Evolutionary conservation across 1,140 invertebrate genomes (phyloP).

Genomic region (Apis dorsata): DNA sequence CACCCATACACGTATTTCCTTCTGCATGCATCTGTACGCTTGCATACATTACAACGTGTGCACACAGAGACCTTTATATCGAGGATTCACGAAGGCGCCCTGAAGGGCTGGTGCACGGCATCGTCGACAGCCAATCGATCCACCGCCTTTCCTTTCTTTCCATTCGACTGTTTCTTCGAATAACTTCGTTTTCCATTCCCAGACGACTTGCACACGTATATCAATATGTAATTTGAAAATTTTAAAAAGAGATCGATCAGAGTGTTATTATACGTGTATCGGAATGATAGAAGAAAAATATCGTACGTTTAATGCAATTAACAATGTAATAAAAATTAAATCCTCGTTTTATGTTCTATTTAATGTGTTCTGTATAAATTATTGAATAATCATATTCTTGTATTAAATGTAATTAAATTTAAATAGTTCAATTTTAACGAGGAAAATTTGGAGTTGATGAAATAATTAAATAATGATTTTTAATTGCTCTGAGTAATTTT

Average conservation of each 20-base stretch:
- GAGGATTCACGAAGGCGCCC: constrained; percentile 12
- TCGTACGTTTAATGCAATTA: too few relatives aligned
- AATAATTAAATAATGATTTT: too few relatives aligned
- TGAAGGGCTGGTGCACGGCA: constrained; percentile 13
- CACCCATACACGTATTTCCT: constrained; percentile 24
- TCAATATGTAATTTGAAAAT: background rate
- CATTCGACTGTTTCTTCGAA: constrained; percentile 20
- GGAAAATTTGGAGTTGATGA: too few relatives aligned
- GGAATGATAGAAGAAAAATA: too few relatives aligned
- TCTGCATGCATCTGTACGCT: background rate
- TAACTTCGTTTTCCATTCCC: background rate
- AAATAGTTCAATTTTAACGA: too few relatives aligned
- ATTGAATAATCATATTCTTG: too few relatives aligned
- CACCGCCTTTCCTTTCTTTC: constrained; percentile 28
- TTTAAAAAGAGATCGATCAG: too few relatives aligned
- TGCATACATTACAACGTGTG: background rate
- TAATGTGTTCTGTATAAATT: too few relatives aligned
- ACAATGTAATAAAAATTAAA: too few relatives aligned
- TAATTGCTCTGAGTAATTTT: too few relatives aligned
- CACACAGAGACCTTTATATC: constrained; percentile 33
- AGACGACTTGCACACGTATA: background rate
- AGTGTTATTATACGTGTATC: too few relatives aligned
- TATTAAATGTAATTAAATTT: background rate
- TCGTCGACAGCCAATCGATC: constrained; percentile 51
- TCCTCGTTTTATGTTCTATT: too few relatives aligned